A percentile compares a stretch with the other conserved stretches of the same genome.
These are phyloP conservation scores for Lasioglossum baleicum DNA, from an alignment of 1,140 invertebrate species.

Conservation along the genomic window DNA sequence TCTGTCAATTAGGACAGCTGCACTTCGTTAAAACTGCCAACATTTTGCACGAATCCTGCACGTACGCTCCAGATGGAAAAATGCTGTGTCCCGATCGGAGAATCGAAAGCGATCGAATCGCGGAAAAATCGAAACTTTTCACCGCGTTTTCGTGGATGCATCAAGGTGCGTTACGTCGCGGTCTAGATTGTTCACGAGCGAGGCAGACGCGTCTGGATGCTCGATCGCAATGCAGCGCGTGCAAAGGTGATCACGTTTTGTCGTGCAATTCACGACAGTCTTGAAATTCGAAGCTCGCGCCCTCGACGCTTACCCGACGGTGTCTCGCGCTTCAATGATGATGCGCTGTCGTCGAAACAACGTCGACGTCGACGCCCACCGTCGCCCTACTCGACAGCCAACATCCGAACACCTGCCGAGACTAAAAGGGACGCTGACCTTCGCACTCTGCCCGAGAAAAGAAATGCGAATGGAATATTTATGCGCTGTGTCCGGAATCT, in stretches of 20 bases:
- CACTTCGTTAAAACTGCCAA: too few species aligned
- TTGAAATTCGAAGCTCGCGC: constrained; percentile 25
- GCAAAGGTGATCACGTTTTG: neutral
- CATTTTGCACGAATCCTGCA: too few species aligned
- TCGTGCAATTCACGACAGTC: neutral
- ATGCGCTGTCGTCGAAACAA: constrained; percentile 33
- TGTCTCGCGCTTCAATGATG: constrained; percentile 74
- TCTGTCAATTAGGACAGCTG: too few species aligned
- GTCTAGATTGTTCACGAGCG: neutral
- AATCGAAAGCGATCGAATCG: too few species aligned
- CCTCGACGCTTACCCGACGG: constrained; percentile 69
- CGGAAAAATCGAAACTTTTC: too few species aligned
- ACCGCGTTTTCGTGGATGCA: too few species aligned
- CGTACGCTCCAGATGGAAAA: too few species aligned
- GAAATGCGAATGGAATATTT: too few species aligned
- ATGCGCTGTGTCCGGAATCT: too few species aligned
- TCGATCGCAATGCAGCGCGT: constrained; percentile 20
- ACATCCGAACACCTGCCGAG: neutral
- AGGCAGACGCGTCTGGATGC: neutral
- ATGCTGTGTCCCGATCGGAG: too few species aligned
- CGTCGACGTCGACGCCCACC: constrained; percentile 36
- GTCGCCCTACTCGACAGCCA: neutral
- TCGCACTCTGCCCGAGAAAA: too few species aligned
- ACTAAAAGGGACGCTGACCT: neutral
- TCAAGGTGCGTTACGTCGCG: too few species aligned